Evolutionary conservation across 2,797 vertebrate species (phyloP), one percentile per base, ranked within the genome.

Genomic region (Neosilurus mollespiculum): DNA sequence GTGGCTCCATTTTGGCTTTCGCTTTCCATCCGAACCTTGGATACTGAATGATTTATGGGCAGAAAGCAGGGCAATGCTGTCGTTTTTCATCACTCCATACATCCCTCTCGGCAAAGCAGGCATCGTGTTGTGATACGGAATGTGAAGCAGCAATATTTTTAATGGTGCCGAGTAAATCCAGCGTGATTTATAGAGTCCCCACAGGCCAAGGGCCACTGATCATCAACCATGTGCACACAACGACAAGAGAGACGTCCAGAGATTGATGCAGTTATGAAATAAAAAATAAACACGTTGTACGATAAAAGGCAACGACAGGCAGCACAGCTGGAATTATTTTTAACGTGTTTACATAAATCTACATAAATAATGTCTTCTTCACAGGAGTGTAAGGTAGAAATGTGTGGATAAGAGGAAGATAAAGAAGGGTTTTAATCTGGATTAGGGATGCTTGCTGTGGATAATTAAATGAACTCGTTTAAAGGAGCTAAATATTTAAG

Each of bases 141-240:
- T 91, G 82, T 84, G 76, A 85, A 78, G 82, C 88, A 86, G 88
- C 89, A 90, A 88, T 92, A 87, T 91, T 89, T 92, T 91, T 91
- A 92, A 93, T 90, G 87, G 87, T 81, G 85, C 82, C 80, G 81
- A 89, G 90, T 91, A 93, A 92, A 93, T 92, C 89, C 90, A 91
- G 81, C 59, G 86, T 90, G 93, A 92, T 92, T 85, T 89, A 90
- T 91, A 81, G 30, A 49, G 73, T 81, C 30, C 85, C 75, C 70
- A 65, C 62, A 34, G 54, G 83, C 20, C 71, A 81, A 2, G 75
- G 78, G 51, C 34, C 30, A 37, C 53, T 20, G 51, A 58, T 37
- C 51, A 49, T 80, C 78, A 64, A 59, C 15, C 69, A 75, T 51
- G 20, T n/a, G 70, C 26, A 49, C 51, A 30, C 49, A 79, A 62